Evolutionary conservation across 2,797 vertebrate species (phyloP).

Genomic region (Malacoctenus gilli): DNA sequence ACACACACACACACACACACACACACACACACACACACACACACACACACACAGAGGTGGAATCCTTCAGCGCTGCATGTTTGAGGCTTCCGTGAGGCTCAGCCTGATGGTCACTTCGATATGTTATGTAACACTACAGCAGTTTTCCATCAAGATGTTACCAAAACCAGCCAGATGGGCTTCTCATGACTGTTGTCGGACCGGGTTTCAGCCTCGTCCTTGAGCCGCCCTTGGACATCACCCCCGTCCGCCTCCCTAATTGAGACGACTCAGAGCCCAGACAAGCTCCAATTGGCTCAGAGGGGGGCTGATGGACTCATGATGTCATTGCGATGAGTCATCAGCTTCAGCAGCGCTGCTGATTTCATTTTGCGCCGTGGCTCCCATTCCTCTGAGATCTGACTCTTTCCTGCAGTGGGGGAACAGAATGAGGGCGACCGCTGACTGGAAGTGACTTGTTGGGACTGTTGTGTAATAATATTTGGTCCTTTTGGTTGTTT

Average conservation of each 20-base stretch:
- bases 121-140: slow-evolving; percentile 12
- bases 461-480: background rate
- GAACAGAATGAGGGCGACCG: background rate
- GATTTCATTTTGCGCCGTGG: slow-evolving; percentile 44
- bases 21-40: slow-evolving; percentile 13
- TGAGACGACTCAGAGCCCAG: slow-evolving; percentile 60
- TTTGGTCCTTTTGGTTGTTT: background rate
- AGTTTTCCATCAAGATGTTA: slow-evolving; percentile 12
- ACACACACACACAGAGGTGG: slow-evolving; percentile 11
- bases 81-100: slow-evolving; percentile 1
- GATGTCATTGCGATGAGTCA: slow-evolving; percentile 70
- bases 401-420: slow-evolving; percentile 10
- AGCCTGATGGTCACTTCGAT: slow-evolving; percentile 16
- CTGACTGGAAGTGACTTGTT: slow-evolving; percentile 10
- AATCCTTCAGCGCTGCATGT: slow-evolving; percentile 7
- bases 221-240: slow-evolving; percentile 53
- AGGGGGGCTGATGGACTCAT: slow-evolving; percentile 42
- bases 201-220: slow-evolving; percentile 47
- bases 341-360: slow-evolving; percentile 26
- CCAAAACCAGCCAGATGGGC: slow-evolving; percentile 13
- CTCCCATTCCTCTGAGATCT: slow-evolving; percentile 19
- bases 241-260: slow-evolving; percentile 28
- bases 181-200: slow-evolving; percentile 37
- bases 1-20: too few species aligned
- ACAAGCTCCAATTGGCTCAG: slow-evolving; percentile 52